Conservation (phyloP, 2,888 invertebrate genomes). For the Spodoptera exigua region DNA sequence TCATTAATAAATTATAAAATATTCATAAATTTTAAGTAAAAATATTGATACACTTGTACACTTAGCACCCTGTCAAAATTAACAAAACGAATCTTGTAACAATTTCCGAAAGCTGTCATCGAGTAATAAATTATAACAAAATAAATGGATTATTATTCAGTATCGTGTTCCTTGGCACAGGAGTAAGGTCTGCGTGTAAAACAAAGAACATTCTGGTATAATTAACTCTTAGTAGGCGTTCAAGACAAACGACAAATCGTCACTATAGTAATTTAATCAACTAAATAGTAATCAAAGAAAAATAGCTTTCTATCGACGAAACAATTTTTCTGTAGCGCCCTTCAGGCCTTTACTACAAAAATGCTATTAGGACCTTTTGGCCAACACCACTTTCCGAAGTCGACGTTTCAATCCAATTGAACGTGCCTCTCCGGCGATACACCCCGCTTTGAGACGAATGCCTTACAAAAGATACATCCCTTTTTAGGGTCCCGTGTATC, state of each 20-base stretch:
- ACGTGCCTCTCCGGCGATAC: constrained; percentile 72
- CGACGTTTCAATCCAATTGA: constrained; percentile 83
- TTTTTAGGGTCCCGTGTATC: constrained; percentile 65
- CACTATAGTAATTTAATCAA: constrained; percentile 72
- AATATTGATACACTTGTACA: constrained; percentile 3
- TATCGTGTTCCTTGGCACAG: constrained; percentile 17
- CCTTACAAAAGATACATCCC: constrained; percentile 71
- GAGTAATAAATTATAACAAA: constrained; percentile 27
- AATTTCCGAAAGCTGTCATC: constrained; percentile 28
- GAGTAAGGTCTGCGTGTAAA: constrained; percentile 23
- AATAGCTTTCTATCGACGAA: constrained; percentile 76
- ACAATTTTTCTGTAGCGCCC: constrained; percentile 78
- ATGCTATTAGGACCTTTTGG: constrained; percentile 82
- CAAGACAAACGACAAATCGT: constrained; percentile 23
- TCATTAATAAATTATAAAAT: constrained; percentile 5
- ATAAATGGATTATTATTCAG: constrained; percentile 29
- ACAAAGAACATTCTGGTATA: constrained; percentile 28
- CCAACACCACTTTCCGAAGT: constrained; percentile 69
- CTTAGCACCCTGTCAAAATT: constrained; percentile 15
- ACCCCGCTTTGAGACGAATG: constrained; percentile 67
- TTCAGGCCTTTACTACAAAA: constrained; percentile 75
- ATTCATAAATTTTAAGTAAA: constrained; percentile 19
- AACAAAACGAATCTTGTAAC: constrained; percentile 27
- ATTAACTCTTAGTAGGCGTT: constrained; percentile 31
- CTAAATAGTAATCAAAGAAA: constrained; percentile 77